phyloP scores from a whole-genome alignment of 2,113 vertebrate species.

The Ameiurus melas region DNA sequence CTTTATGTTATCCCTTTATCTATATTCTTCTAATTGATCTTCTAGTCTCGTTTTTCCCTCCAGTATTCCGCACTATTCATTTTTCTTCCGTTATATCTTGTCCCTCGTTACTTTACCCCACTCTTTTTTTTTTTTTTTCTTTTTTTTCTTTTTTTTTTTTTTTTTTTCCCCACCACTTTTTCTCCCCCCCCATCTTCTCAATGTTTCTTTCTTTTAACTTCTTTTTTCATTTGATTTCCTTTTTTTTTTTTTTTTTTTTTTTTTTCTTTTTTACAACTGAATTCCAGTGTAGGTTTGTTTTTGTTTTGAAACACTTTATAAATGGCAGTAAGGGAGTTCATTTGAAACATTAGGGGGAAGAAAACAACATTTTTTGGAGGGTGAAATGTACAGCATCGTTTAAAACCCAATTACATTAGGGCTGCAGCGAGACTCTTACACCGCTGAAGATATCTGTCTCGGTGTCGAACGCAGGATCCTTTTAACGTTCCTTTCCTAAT shows the following conservation, averaged over 20 bases:
- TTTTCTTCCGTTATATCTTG: not conserved
- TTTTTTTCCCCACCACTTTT: no score
- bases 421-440: not conserved
- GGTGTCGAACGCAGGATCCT: not conserved
- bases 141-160: no score
- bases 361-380: not conserved
- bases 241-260: no score
- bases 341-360: not conserved
- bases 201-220: no score
- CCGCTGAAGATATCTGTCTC: not conserved
- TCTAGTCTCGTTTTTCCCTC: not conserved
- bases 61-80: not conserved
- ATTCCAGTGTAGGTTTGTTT: not conserved
- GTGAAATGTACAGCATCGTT: not conserved
- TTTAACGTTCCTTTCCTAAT: not conserved
- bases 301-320: not conserved
- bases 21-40: not conserved
- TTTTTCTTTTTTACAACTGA: no score
- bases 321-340: not conserved
- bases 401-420: not conserved
- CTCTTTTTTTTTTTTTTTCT: no score
- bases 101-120: not conserved
- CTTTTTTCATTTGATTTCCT: no score
- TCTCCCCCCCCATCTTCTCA: no score
- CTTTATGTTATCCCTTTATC: not conserved